Evolutionary conservation across 1,140 invertebrate species (phyloP).

Genomic region (Drosophila bocki): DNA sequence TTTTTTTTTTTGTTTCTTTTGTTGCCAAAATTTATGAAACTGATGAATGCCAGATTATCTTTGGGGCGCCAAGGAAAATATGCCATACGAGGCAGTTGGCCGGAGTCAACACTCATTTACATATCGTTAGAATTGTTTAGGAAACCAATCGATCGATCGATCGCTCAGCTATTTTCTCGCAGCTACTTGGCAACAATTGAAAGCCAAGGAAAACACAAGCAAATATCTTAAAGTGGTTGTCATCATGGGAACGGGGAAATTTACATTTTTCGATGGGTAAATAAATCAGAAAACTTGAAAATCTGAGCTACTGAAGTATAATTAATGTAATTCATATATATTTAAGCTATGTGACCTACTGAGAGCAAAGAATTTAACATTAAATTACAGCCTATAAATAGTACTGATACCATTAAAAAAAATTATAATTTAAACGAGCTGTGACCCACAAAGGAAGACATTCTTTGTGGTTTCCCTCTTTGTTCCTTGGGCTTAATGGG

Average conservation of each 20-base stretch:
- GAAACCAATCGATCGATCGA: conserved; percentile 37
- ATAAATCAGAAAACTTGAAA: conserved; percentile 12
- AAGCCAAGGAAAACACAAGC: conserved; percentile 16
- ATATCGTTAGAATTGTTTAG: conserved; percentile 59
- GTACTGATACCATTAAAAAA: not conserved
- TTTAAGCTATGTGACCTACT: not conserved
- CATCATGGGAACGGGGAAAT: conserved; percentile 7
- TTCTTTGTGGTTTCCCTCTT: not conserved
- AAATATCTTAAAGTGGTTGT: conserved; percentile 25
- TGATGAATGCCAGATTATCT: conserved; percentile 80
- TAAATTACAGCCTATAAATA: not conserved
- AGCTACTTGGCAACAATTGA: conserved; percentile 36
- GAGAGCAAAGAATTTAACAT: not conserved
- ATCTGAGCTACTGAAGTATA: not conserved
- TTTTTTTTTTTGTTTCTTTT: conserved; percentile 3
- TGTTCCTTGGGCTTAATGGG: not conserved
- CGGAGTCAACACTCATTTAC: conserved; percentile 58
- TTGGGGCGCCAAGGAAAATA: conserved; percentile 73
- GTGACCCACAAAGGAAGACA: not conserved
- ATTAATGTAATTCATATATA: not conserved
- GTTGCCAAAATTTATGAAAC: conserved; percentile 50
- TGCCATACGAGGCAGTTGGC: conserved; percentile 46
- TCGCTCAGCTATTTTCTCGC: conserved; percentile 22
- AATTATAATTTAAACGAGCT: conserved; percentile 1
- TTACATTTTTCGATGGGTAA: conserved; percentile 16